Conservation (phyloP, 2,797 vertebrate genomes). For the Aphelocoma californica region DNA sequence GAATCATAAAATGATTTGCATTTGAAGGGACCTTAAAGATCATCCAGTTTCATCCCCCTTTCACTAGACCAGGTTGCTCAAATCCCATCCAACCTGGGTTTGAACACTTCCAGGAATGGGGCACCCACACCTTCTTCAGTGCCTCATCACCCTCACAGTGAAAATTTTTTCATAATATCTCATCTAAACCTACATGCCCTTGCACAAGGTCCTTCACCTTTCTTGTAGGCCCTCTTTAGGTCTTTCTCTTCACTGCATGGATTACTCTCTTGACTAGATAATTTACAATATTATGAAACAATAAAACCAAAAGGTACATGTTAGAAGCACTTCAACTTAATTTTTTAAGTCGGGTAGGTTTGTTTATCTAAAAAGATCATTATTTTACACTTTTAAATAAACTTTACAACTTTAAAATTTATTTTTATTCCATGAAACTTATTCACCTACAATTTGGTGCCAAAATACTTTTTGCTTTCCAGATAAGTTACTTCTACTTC, state of each 20-base stretch:
- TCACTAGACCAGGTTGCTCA: fast-evolving
- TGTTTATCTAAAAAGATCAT: background rate
- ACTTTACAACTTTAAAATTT: background rate
- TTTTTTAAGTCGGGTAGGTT: background rate
- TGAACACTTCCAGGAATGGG: background rate
- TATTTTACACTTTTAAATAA: background rate
- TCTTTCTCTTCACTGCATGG: background rate
- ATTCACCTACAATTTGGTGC: fast-evolving
- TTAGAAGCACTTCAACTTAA: background rate
- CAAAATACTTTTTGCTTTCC: background rate
- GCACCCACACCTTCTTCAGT: background rate
- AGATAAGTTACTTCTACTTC: background rate
- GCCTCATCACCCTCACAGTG: background rate
- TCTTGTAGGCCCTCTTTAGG: background rate
- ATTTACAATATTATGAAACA: background rate
- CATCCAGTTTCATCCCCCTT: background rate
- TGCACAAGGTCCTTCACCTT: background rate
- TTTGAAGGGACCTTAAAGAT: background rate
- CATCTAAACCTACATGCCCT: background rate
- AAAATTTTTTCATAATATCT: background rate
- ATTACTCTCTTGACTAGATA: background rate
- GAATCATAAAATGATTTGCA: background rate
- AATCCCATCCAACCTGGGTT: background rate
- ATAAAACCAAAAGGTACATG: background rate
- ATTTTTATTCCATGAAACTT: background rate